Evolutionary conservation across 1,140 invertebrate genomes (phyloP).

Genomic region (Bombus impatiens): DNA sequence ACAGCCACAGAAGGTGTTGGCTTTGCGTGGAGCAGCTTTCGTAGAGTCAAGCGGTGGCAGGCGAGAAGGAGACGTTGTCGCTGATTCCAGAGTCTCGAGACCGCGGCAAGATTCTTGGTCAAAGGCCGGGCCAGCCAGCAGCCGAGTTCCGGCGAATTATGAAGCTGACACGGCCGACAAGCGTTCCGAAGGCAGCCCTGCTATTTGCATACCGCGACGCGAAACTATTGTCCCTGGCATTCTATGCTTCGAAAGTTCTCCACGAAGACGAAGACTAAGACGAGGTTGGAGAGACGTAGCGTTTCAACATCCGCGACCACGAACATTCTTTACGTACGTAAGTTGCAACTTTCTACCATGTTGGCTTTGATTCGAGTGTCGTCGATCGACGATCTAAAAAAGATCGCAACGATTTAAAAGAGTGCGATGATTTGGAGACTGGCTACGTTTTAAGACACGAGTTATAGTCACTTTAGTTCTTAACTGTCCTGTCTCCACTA

Average conservation of each 20-base stretch:
- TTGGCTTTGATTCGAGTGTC: too few species aligned
- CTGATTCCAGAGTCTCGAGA: conserved; percentile 13
- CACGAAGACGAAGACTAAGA: neutral
- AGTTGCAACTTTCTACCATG: too few species aligned
- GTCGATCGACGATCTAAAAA: too few species aligned
- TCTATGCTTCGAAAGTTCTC: conserved; percentile 12
- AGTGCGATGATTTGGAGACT: too few species aligned
- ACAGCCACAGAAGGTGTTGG: conserved; percentile 43
- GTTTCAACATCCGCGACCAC: conserved; percentile 7
- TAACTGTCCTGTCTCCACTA: too few species aligned
- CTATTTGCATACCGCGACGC: conserved; percentile 59
- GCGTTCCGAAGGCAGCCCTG: conserved; percentile 36
- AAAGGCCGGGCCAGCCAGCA: conserved; percentile 47
- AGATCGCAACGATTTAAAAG: too few species aligned
- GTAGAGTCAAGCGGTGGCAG: neutral
- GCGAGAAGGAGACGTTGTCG: conserved; percentile 9
- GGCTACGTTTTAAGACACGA: too few species aligned
- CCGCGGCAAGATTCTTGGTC: conserved; percentile 58
- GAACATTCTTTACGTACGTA: too few species aligned
- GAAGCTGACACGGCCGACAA: conserved; percentile 62
- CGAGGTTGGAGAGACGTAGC: neutral
- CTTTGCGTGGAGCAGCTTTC: neutral
- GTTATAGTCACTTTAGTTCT: too few species aligned
- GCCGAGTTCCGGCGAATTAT: conserved; percentile 59
- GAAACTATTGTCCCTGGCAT: conserved; percentile 54